Conservation (phyloP, 2,113 vertebrate genomes). For the Origma solitaria region DNA sequence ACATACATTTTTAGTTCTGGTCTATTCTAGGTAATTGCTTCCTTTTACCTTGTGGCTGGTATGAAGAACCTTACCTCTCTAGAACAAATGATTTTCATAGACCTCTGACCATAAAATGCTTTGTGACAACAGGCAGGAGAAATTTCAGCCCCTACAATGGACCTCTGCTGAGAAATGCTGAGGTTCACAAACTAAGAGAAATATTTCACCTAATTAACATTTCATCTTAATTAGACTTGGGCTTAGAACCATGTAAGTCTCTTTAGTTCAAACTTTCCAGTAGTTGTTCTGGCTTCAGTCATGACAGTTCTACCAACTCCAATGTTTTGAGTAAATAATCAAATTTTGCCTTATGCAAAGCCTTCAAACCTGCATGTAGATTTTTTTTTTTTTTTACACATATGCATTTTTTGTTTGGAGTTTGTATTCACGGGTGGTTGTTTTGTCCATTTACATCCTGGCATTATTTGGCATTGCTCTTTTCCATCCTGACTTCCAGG, state of each 20-base stretch:
- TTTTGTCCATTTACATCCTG: neutral
- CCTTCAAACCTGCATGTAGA: neutral
- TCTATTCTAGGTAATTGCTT: neutral
- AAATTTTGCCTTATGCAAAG: neutral
- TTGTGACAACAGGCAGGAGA: neutral
- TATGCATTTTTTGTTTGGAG: neutral
- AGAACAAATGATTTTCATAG: accelerated
- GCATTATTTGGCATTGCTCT: neutral
- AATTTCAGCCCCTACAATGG: neutral
- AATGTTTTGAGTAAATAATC: neutral
- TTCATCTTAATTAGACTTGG: neutral
- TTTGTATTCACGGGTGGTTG: neutral
- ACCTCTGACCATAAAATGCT: neutral
- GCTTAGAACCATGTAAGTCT: neutral
- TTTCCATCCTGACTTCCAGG: neutral
- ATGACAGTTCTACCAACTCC: neutral
- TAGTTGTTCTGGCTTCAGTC: neutral
- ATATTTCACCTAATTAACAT: neutral
- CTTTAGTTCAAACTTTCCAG: neutral
- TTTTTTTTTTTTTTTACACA: neutral
- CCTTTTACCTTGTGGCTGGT: neutral
- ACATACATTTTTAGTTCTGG: neutral
- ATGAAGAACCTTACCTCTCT: neutral
- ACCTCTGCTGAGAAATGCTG: neutral
- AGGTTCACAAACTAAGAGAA: neutral